Conservation (phyloP, 2,888 invertebrate species). For the Callinectes sapidus region DNA sequence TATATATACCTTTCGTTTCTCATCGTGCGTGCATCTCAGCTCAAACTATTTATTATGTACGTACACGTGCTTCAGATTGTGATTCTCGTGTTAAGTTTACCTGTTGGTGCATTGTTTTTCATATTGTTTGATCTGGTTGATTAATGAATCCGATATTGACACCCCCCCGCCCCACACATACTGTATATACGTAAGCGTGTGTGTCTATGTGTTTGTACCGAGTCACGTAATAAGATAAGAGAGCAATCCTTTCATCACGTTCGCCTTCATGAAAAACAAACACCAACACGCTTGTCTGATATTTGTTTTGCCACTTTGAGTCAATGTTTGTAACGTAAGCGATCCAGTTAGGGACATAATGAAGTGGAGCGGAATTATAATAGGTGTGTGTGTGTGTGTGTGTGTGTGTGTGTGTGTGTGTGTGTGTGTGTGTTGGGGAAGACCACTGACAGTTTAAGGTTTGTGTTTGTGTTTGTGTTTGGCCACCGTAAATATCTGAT, state of each 20-base stretch:
- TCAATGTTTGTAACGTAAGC: constrained; percentile 18
- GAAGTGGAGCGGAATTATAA: not conserved
- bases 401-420: constrained; percentile 1
- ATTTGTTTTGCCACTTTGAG: not conserved
- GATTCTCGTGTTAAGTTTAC: too few species aligned
- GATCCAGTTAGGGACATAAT: not conserved
- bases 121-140: too few species aligned
- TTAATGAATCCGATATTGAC: too few species aligned
- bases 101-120: too few species aligned
- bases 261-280: constrained; percentile 15
- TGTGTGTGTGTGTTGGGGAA: not conserved
- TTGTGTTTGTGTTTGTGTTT: constrained; percentile 16
- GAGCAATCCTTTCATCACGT: not conserved
- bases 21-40: too few species aligned
- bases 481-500: not conserved
- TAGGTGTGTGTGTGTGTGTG: not conserved
- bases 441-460: constrained; percentile 3
- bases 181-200: not conserved
- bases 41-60: too few species aligned
- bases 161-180: not conserved
- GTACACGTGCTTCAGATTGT: too few species aligned
- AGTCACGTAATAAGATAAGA: constrained; percentile 4
- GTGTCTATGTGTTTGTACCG: not conserved
- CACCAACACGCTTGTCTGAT: not conserved
- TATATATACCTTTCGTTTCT: too few species aligned